Base-by-base conservation (phyloP, 2,888 invertebrate genomes). In the Drosophila mulleri region DNA sequence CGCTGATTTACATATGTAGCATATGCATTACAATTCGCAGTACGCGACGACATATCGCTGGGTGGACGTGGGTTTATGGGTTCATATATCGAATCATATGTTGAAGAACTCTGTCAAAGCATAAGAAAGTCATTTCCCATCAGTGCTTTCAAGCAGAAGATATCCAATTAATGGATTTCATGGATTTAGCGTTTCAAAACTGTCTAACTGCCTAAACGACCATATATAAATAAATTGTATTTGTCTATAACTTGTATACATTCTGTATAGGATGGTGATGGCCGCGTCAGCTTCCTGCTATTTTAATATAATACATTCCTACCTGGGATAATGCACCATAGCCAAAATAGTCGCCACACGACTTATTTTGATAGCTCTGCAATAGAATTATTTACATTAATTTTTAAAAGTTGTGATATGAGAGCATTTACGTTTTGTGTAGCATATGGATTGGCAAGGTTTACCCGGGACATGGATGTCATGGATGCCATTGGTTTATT, bases 81-180 rank as follows among this genome's bases (percentile, higher is more conserved):
- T 89, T 98, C 98, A 92, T 98, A 98, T 80, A 98, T 96, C 29
- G 97, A 97, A 92, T 98, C 98, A 93, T 98, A 98, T 1, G 96
- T 96, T 3, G 95, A 95, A 1, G 95, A 95, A 41, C 94, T 94
- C 93, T 96, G 23, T 16, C n/a, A 9, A 16, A 23, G 93, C 2
- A 75, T 14, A 56, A 56, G 35, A 45, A 45, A 47, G 16, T 9
- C 9, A 61, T 9, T 26, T 47, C 9, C 14, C 3, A 23, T 23
- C 20, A 23, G n/a, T n/a, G n/a, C n/a, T n/a, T n/a, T n/a, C n/a
- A n/a, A n/a, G n/a, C n/a, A n/a, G n/a, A n/a, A n/a, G 20, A 2
- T 23, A 23, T 23, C 20, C 20, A 23, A 23, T 23, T 23, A 23
- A 2, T 23, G n/a, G n/a, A n/a, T n/a, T 2, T 23, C 1, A 23